A percentile compares a stretch with the other conserved stretches of the same genome.
These are phyloP conservation scores for Karalla daura DNA, from an alignment of 2,797 vertebrate genomes.

Conservation along the genomic window DNA sequence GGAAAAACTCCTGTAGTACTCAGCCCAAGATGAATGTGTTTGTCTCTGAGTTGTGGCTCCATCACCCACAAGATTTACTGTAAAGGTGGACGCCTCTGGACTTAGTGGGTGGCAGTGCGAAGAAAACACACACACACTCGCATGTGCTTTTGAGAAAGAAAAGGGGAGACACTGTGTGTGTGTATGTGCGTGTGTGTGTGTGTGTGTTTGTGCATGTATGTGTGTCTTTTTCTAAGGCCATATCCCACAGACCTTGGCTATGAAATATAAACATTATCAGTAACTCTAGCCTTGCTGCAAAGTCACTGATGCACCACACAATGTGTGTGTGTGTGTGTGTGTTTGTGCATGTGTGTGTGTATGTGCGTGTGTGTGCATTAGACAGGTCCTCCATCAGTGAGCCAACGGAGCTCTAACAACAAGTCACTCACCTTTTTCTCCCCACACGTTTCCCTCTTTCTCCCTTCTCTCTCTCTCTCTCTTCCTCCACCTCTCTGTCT, in stretches of 20 bases:
- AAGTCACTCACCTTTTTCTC: constrained; percentile 69
- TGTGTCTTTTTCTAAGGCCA: constrained; percentile 13
- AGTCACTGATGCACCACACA: constrained; percentile 43
- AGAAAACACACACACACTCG: no score
- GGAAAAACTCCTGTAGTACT: constrained; percentile 25
- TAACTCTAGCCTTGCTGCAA: constrained; percentile 60
- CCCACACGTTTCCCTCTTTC: constrained; percentile 33
- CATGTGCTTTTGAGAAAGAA: constrained; percentile 28
- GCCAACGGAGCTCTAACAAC: constrained; percentile 65
- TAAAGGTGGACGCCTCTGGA: constrained; percentile 21
- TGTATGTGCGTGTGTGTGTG: not conserved
- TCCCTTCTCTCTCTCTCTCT: constrained; percentile 21
- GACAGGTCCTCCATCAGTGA: constrained; percentile 73
- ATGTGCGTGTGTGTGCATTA: constrained; percentile 29
- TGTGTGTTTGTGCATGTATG: not conserved
- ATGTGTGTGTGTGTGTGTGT: constrained; percentile 31
- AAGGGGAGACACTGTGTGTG: not conserved
- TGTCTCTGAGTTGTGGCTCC: constrained; percentile 39
- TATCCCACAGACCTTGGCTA: constrained; percentile 54
- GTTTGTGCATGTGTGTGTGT: constrained; percentile 30
- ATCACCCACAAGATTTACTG: constrained; percentile 56
- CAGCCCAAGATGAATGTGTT: constrained; percentile 57
- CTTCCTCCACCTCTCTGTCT: no score
- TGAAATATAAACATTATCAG: constrained; percentile 71
- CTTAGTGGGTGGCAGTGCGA: constrained; percentile 30